Conservation (phyloP, 2,888 invertebrate genomes). For the Piscicola geometra region DNA sequence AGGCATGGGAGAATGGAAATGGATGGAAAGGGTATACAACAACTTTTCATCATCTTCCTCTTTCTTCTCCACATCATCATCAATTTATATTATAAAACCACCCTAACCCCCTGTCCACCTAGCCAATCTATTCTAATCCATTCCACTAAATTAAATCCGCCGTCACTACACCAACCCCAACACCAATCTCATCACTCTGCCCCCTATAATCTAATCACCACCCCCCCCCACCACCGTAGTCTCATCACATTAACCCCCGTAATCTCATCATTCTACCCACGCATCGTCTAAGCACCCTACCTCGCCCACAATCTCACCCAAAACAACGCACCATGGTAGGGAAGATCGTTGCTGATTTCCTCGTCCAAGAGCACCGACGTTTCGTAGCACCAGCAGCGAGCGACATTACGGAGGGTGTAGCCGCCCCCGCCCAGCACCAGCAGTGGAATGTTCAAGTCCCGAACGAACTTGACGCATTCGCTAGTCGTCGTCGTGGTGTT, state of each 20-base stretch:
- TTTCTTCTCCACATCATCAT: too few relatives aligned
- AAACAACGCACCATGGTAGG: slow-evolving; percentile 65
- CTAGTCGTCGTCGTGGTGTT: too few relatives aligned
- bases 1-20: too few relatives aligned
- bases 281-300: not conserved
- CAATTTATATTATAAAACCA: too few relatives aligned
- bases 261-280: not conserved
- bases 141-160: too few relatives aligned
- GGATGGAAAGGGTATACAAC: too few relatives aligned
- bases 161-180: too few relatives aligned
- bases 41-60: too few relatives aligned
- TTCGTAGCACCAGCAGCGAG: slow-evolving; percentile 97
- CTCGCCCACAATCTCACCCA: not conserved
- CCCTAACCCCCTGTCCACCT: too few relatives aligned
- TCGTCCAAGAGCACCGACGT: slow-evolving; percentile 89
- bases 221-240: not conserved
- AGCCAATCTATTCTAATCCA: too few relatives aligned
- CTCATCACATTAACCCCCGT: not conserved
- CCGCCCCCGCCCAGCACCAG: slow-evolving; percentile 78
- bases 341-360: slow-evolving; percentile 84
- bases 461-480: slow-evolving; percentile 93
- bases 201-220: not conserved
- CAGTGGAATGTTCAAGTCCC: slow-evolving; percentile 83
- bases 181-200: not conserved
- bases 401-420: slow-evolving; percentile 92